Conservation (phyloP, 1,140 invertebrate genomes). For the Eueides isabella region DNA sequence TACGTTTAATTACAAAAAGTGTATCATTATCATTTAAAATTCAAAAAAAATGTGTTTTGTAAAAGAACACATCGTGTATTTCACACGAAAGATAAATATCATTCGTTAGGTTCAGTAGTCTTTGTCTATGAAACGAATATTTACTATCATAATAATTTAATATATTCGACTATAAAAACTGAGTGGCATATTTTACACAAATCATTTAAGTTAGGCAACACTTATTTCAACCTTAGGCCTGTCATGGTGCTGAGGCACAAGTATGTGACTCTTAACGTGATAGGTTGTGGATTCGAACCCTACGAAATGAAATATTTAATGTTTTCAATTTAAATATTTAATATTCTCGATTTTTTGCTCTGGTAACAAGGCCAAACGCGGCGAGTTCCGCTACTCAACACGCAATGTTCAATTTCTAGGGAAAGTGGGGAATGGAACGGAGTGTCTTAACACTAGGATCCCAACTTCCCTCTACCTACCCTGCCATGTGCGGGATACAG, state of each 20-base stretch:
- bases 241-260: not conserved
- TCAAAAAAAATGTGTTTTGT: not conserved
- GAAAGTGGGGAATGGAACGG: too few species aligned
- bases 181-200: not conserved
- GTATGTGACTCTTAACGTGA: not conserved
- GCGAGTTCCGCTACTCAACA: too few species aligned
- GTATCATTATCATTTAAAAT: conserved; percentile 1
- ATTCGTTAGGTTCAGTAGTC: not conserved
- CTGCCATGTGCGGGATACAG: too few species aligned
- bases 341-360: too few species aligned
- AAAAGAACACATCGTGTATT: not conserved
- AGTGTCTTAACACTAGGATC: too few species aligned
- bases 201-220: not conserved
- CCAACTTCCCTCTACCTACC: not conserved
- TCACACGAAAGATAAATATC: not conserved
- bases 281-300: not conserved
- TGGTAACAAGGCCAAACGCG: too few species aligned
- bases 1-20: not conserved
- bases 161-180: too few species aligned
- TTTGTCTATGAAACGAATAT: not conserved
- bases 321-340: too few species aligned
- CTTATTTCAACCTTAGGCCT: too few species aligned
- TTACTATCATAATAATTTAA: too few species aligned
- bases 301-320: not conserved
- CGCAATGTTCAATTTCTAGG: too few species aligned